Conservation (phyloP, 53 echinoderm and acorn worm species). For the Mesocentrotus franciscanus region DNA sequence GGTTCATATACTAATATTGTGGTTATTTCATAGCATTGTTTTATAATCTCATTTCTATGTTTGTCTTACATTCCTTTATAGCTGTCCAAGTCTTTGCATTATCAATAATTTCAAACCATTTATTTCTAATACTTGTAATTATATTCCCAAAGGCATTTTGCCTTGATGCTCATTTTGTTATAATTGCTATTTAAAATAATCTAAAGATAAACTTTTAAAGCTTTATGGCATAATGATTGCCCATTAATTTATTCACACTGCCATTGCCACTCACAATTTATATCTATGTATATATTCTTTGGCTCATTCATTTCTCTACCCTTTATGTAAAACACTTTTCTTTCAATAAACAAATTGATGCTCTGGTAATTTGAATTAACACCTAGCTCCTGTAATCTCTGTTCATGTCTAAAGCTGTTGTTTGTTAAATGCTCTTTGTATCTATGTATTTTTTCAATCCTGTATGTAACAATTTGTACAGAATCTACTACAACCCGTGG, state of each 20-base stretch:
- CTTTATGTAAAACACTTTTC: constrained; percentile 15
- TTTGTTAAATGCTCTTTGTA: constrained; percentile 57
- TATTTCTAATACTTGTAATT: background rate
- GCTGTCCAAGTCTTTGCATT: constrained; percentile 15
- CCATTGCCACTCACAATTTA: background rate
- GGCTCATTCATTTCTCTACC: constrained; percentile 18
- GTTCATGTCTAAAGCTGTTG: background rate
- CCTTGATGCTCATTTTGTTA: background rate
- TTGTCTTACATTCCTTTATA: background rate
- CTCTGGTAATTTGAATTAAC: background rate
- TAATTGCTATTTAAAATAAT: background rate
- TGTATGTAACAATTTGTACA: constrained; percentile 68
- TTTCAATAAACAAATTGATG: constrained; percentile 6
- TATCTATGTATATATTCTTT: background rate
- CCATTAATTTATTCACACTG: background rate
- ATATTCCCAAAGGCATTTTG: background rate
- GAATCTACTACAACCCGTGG: constrained; percentile 84
- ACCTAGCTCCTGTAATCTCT: background rate
- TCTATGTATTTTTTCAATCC: constrained; percentile 30
- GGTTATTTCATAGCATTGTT: background rate
- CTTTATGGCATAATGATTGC: background rate
- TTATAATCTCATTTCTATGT: background rate
- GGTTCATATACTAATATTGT: constrained; percentile 17
- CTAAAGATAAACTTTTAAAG: background rate
- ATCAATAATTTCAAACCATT: background rate